Evolutionary conservation across 2,113 vertebrate genomes (phyloP).

Genomic region (Dasyprocta punctata): DNA sequence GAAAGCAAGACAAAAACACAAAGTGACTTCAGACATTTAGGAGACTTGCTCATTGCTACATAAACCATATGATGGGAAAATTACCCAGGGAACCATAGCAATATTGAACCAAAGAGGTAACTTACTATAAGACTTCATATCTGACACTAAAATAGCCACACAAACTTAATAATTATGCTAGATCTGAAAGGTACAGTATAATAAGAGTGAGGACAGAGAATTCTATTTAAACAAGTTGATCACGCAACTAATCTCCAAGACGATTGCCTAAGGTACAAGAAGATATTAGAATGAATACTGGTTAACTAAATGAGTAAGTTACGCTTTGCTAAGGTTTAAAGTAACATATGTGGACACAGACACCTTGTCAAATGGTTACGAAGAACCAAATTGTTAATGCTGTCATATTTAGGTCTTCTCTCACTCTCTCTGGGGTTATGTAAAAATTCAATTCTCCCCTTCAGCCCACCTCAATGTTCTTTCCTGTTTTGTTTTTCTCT

Average conservation of each 20-base stretch:
- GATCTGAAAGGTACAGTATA: neutral
- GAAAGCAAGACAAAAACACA: neutral
- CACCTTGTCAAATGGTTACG: neutral
- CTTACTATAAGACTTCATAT: neutral
- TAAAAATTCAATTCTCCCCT: neutral
- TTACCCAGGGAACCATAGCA: neutral
- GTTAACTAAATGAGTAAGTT: neutral
- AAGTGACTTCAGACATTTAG: neutral
- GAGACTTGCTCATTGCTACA: neutral
- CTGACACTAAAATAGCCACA: neutral
- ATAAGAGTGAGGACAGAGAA: neutral
- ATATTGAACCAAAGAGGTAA: neutral
- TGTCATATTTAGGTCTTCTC: neutral
- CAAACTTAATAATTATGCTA: neutral
- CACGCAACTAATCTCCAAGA: neutral
- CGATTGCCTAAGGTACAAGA: neutral
- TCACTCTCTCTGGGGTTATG: neutral
- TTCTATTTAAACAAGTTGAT: neutral
- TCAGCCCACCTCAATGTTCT: neutral
- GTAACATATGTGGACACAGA: neutral
- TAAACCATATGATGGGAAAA: neutral
- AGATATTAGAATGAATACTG: neutral
- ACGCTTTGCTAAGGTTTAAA: neutral
- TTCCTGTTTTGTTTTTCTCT: slow-evolving; percentile 45
- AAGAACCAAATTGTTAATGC: neutral